Percentiles rank a stretch among this genome's conserved stretches.
Conservation (phyloP, 2,113 vertebrate genomes). For the Motacilla tschutschensis region DNA sequence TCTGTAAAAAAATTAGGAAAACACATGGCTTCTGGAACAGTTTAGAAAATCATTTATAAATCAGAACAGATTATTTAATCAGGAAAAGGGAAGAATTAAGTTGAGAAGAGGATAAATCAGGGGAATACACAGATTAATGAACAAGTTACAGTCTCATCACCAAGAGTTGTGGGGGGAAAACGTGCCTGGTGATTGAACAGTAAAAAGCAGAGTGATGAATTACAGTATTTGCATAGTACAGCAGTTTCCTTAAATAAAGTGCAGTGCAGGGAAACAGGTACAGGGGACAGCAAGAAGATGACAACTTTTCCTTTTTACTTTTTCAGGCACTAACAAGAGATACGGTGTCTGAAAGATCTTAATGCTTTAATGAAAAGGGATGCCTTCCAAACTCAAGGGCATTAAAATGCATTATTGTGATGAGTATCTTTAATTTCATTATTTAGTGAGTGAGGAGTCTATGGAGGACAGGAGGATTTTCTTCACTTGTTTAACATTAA, state of each 20-base stretch:
- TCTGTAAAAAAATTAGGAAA: not conserved
- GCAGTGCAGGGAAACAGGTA: not conserved
- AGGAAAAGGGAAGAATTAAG: not conserved
- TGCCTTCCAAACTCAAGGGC: not conserved
- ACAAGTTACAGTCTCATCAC: not conserved
- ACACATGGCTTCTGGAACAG: not conserved
- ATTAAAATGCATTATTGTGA: not conserved
- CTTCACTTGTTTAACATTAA: not conserved
- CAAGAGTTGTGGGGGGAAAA: not conserved
- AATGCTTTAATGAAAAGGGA: not conserved
- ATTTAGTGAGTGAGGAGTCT: not conserved
- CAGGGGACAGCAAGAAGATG: not conserved
- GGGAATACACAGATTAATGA: not conserved
- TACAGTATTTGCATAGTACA: not conserved
- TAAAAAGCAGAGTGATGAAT: not conserved
- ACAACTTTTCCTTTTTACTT: not conserved
- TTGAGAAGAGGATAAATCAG: slow-evolving; percentile 18
- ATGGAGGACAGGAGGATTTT: not conserved
- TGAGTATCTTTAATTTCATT: not conserved
- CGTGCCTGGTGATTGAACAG: not conserved
- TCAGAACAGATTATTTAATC: slow-evolving; percentile 20
- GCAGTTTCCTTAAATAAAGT: not conserved
- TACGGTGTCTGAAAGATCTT: not conserved
- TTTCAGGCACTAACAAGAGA: not conserved
- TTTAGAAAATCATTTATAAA: slow-evolving; percentile 20